Evolutionary conservation across 1,140 invertebrate genomes (phyloP).

Genomic region (Chionoecetes opilio): DNA sequence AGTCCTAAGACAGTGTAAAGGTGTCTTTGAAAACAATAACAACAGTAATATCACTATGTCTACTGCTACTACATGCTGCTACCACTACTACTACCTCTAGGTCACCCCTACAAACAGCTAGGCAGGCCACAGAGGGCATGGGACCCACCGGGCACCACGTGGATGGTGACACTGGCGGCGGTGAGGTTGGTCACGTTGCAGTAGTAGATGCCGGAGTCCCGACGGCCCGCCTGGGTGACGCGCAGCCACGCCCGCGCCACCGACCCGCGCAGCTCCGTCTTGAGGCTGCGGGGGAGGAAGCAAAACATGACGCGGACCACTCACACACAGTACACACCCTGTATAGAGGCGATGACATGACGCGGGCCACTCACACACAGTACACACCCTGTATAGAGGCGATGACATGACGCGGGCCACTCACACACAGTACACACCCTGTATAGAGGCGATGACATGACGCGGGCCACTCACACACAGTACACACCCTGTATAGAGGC

Average conservation of each 20-base stretch:
- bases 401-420: too few species aligned
- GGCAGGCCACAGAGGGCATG: not conserved
- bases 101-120: not conserved
- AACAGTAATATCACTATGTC: not conserved
- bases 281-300: constrained; percentile 87
- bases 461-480: too few species aligned
- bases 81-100: not conserved
- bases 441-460: too few species aligned
- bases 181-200: constrained; percentile 90
- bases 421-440: too few species aligned
- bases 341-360: too few species aligned
- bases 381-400: too few species aligned
- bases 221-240: constrained; percentile 91
- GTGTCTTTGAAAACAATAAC: too few species aligned
- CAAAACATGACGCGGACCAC: too few species aligned
- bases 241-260: constrained; percentile 91
- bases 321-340: too few species aligned
- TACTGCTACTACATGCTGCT: not conserved
- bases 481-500: too few species aligned
- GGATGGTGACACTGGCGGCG: constrained; percentile 89
- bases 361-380: too few species aligned
- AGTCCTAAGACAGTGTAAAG: too few species aligned
- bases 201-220: constrained; percentile 93
- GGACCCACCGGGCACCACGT: constrained; percentile 91
- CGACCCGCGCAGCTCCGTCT: constrained; percentile 90